phyloP scores from a whole-genome alignment of 2,888 invertebrate genomes.

The Oxycera nigricornis region DNA sequence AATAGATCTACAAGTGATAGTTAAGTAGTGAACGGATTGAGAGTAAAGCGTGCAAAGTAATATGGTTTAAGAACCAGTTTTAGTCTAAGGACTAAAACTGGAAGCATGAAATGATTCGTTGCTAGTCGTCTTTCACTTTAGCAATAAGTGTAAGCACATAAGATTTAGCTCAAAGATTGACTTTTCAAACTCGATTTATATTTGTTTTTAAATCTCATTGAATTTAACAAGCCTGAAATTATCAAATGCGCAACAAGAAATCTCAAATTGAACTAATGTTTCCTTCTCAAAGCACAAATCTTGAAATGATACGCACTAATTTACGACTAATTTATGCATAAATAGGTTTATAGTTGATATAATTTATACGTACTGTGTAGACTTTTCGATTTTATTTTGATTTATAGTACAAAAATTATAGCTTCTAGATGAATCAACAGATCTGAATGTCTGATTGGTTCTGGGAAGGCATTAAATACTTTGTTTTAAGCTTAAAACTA shows the following conservation, averaged over 20 bases:
- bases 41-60: constrained; percentile 6
- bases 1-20: background rate
- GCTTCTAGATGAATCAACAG: background rate
- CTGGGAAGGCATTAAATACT: background rate
- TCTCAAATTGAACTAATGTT: constrained; percentile 16
- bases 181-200: background rate
- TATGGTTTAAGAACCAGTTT: background rate
- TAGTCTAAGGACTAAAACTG: background rate
- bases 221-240: background rate
- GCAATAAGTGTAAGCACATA: constrained; percentile 18
- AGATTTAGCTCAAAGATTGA: background rate
- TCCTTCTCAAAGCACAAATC: constrained; percentile 28
- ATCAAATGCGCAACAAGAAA: constrained; percentile 1
- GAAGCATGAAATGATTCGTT: constrained; percentile 31
- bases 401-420: constrained; percentile 11
- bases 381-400: constrained; percentile 2
- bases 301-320: background rate
- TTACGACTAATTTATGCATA: background rate
- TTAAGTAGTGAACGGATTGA: too few species aligned
- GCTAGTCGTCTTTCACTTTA: constrained; percentile 42
- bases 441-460: background rate
- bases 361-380: background rate
- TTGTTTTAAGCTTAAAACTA: too few species aligned
- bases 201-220: constrained; percentile 27
- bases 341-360: background rate